A percentile compares a stretch with the other conserved stretches of the same genome.
Evolutionary conservation across 2,797 vertebrate genomes (phyloP).

Genomic region (Melanotaenia parkinsoni): DNA sequence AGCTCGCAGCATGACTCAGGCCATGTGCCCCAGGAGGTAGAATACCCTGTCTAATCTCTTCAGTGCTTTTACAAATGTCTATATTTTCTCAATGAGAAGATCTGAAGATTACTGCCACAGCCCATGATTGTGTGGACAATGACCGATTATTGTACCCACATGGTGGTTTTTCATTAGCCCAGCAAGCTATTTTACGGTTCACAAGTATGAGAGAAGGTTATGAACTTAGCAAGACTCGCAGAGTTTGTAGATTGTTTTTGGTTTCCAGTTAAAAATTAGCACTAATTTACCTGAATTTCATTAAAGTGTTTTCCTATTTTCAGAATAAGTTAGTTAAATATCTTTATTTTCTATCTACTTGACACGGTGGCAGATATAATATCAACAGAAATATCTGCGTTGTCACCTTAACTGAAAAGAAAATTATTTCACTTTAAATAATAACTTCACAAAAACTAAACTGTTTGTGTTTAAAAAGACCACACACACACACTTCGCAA

Average conservation of each 20-base stretch:
- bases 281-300: not conserved
- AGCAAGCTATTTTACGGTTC: conserved; percentile 61
- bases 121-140: conserved; percentile 65
- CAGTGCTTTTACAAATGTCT: conserved; percentile 79
- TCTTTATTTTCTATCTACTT: too few relatives aligned
- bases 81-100: conserved; percentile 73
- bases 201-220: conserved; percentile 6
- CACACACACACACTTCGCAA: too few relatives aligned
- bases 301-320: not conserved
- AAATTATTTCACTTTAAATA: too few relatives aligned
- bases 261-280: not conserved
- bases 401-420: too few relatives aligned
- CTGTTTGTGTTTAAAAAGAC: too few relatives aligned
- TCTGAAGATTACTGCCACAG: conserved; percentile 67
- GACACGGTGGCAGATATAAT: too few relatives aligned
- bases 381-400: too few relatives aligned
- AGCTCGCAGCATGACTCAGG: conserved; percentile 77
- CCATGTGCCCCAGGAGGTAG: conserved; percentile 76
- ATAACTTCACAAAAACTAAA: too few relatives aligned
- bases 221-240: not conserved
- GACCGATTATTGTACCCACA: conserved; percentile 67
- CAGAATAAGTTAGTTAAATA: not conserved
- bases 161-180: conserved; percentile 61
- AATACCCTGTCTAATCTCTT: conserved; percentile 82
- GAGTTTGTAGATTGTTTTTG: conserved; percentile 15